Percentiles rank a stretch among this genome's conserved stretches.
Evolutionary conservation across 2,888 invertebrate genomes (phyloP).

Genomic region (Pandemis corylana): DNA sequence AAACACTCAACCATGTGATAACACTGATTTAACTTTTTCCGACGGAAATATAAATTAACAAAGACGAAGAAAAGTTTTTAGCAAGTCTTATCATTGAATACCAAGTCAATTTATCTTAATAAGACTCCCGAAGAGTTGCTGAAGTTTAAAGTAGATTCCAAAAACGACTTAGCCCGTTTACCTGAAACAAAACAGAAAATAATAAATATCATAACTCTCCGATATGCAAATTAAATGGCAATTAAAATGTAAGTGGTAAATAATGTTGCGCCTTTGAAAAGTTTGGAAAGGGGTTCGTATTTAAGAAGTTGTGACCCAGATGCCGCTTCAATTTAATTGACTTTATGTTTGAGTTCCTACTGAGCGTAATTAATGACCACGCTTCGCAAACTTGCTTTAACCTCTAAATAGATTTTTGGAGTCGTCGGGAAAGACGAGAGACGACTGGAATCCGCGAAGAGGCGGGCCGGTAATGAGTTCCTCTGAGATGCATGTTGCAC

Average conservation of each 20-base stretch:
- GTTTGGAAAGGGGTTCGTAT: constrained; percentile 47
- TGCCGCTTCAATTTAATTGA: constrained; percentile 57
- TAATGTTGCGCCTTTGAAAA: constrained; percentile 48
- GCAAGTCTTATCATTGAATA: constrained; percentile 8
- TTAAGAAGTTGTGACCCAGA: constrained; percentile 50
- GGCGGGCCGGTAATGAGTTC: constrained; percentile 25
- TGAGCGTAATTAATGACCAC: constrained; percentile 58
- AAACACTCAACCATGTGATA: background rate
- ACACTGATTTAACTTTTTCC: background rate
- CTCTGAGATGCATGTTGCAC: constrained; percentile 7
- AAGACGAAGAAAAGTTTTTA: background rate
- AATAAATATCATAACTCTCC: constrained; percentile 20
- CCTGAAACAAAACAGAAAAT: constrained; percentile 38
- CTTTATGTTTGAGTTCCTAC: constrained; percentile 59
- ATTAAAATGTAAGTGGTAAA: constrained; percentile 50
- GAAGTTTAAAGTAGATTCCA: constrained; percentile 5
- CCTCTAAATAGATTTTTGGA: constrained; percentile 42
- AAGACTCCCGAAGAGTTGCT: background rate
- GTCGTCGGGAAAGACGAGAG: constrained; percentile 15
- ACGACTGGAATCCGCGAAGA: constrained; percentile 8
- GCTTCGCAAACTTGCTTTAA: constrained; percentile 43
- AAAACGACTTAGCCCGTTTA: constrained; percentile 26
- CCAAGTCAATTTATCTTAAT: constrained; percentile 13
- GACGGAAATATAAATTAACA: background rate
- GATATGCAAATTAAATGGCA: constrained; percentile 49